Base-by-base conservation (phyloP, 2,797 vertebrate genomes). In the Sternotherus odoratus region DNA sequence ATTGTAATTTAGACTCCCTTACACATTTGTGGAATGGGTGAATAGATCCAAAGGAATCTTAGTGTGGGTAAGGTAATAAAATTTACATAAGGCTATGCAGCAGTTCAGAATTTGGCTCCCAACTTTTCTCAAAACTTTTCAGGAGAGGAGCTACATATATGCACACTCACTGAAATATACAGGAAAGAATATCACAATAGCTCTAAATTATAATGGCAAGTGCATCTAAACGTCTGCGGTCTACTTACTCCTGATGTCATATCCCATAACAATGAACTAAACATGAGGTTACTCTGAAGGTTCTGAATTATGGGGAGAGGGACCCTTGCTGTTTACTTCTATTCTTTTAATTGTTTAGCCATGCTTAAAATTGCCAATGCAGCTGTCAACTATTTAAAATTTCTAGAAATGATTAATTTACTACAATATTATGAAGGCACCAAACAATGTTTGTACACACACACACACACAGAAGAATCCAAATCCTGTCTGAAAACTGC, bases 241-340 rank as follows among this genome's bases (percentile, higher is more conserved):
- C 86, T 90, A 94, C 87, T 87, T 94, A 88, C 89, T 84, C 82
- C 80, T 91, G 92, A 95, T 88, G 82, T 87, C 77, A 94, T 93
- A 88, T 95, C 93, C 95, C 90, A 94, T 95, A 95, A 93, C 92
- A 97, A 96, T 91, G 91, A 93, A 89, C 36, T 87, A 54, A 87
- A 79, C 49, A 54, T 7, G 24, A 30, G 48, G 51, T 87, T 30
- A 30, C 77, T 43, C 46, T 39, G 92, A 84, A 93, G 79, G 66
- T 89, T 33, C 10, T 46, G 66, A 93, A 48, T 39, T 90, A 80
- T 60, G 57, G 53, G 4, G 74, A n/a, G 4, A 51, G 50, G 49
- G 50, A 78, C 49, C 46, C n/a, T 86, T 86, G 56, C 50, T 0
- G 2, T 69, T 85, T 87, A 26, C 81, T 33, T 80, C 49, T 23